These are phyloP conservation scores for Xiphydria camelus DNA, from an alignment of 2,888 invertebrate genomes.

Conservation along the genomic window DNA sequence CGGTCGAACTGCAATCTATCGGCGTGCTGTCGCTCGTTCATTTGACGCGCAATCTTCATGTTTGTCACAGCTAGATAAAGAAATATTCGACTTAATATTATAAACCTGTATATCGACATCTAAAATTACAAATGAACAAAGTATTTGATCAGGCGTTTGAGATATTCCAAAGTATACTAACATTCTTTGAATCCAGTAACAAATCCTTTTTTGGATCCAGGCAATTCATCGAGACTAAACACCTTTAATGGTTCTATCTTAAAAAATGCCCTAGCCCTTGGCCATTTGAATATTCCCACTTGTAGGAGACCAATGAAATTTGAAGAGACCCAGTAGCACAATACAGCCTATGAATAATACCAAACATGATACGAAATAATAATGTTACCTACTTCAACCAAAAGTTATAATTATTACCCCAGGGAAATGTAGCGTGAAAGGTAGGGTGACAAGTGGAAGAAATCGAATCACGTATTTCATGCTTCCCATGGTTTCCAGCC, in stretches of 20 bases:
- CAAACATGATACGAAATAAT: conserved; percentile 1
- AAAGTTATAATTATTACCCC: conserved; percentile 68
- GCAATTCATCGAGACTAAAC: conserved; percentile 54
- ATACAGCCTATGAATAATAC: conserved; percentile 71
- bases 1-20: conserved; percentile 80
- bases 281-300: conserved; percentile 76
- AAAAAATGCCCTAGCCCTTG: conserved; percentile 73
- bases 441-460: conserved; percentile 78
- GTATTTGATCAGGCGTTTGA: conserved; percentile 6
- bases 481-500: conserved; percentile 66
- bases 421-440: conserved; percentile 86
- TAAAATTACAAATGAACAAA: conserved; percentile 8
- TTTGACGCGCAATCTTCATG: conserved; percentile 75
- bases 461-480: conserved; percentile 77
- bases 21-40: conserved; percentile 74
- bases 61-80: conserved; percentile 72
- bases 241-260: conserved; percentile 70
- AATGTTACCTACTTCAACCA: conserved; percentile 4
- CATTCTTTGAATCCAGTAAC: conserved; percentile 78
- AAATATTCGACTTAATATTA: conserved; percentile 25
- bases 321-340: conserved; percentile 88
- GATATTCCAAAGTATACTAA: conserved; percentile 56
- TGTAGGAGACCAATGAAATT: conserved; percentile 85
- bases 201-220: conserved; percentile 73
- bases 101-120: not conserved